Conservation (phyloP, 1,140 invertebrate genomes). For the Colletes latitarsis region DNA sequence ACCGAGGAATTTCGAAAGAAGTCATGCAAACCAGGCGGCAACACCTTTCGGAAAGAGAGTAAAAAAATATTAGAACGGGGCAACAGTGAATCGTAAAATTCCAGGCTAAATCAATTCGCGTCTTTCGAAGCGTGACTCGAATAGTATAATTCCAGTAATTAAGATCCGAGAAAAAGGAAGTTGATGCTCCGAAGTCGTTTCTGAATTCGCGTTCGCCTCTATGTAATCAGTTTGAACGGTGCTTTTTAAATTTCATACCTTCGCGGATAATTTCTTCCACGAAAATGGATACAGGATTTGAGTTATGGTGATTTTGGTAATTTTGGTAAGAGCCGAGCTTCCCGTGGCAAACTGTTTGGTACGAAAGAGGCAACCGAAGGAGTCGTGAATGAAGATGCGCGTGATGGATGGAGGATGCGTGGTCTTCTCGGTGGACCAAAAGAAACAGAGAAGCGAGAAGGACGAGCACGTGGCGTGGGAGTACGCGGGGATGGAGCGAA, state of each 20-base stretch:
- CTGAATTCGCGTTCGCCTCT: no score
- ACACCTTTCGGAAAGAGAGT: neutral
- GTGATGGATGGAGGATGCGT: constrained; percentile 51
- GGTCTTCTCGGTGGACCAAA: constrained; percentile 30
- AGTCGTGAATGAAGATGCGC: constrained; percentile 29
- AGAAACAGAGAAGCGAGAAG: constrained; percentile 48
- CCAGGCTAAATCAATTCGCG: constrained; percentile 32
- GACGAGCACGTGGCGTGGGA: constrained; percentile 71
- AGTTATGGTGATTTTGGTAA: no score
- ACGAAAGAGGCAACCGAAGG: neutral
- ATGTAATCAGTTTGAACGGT: neutral
- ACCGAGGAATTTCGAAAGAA: constrained; percentile 30
- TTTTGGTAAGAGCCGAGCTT: neutral
- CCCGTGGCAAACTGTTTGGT: neutral
- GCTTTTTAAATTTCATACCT: no score
- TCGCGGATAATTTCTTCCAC: no score
- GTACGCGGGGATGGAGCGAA: constrained; percentile 67
- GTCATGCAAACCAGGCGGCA: constrained; percentile 23
- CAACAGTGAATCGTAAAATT: constrained; percentile 35
- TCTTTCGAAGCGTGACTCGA: constrained; percentile 31
- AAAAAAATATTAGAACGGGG: neutral
- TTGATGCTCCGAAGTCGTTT: neutral
- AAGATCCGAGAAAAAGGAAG: constrained; percentile 17
- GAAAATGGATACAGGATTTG: no score
- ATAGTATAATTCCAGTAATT: constrained; percentile 25